Evolutionary conservation across 2,888 invertebrate genomes (phyloP).

Genomic region (Empis livida): DNA sequence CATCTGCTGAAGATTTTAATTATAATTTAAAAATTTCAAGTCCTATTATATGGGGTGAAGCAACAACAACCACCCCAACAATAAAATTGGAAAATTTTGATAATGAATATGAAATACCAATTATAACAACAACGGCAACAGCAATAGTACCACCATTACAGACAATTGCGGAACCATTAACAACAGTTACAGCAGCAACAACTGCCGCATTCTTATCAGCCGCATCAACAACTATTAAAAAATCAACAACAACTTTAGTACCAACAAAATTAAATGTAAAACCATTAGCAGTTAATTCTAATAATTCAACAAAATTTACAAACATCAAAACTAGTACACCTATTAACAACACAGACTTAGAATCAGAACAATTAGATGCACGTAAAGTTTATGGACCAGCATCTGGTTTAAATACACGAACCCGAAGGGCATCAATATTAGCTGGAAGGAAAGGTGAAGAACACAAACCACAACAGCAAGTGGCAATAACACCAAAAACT

Average conservation of each 20-base stretch:
- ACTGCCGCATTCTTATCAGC: not conserved
- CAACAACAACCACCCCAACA: constrained; percentile 8
- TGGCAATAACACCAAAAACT: not conserved
- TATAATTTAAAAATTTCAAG: constrained; percentile 34
- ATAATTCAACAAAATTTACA: not conserved
- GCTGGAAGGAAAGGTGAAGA: not conserved
- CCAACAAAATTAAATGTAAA: not conserved
- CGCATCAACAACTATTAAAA: not conserved
- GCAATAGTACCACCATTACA: constrained; percentile 16
- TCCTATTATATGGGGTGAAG: constrained; percentile 32
- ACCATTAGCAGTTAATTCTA: too few species aligned
- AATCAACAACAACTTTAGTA: not conserved
- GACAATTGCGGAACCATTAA: constrained; percentile 23
- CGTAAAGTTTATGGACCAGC: not conserved
- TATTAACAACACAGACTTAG: not conserved
- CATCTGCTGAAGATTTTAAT: constrained; percentile 18
- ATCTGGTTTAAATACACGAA: not conserved
- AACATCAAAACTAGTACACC: not conserved
- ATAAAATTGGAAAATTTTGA: constrained; percentile 28
- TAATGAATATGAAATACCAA: constrained; percentile 16
- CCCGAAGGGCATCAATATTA: not conserved
- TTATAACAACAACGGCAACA: constrained; percentile 6
- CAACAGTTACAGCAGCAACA: constrained; percentile 23
- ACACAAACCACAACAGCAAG: not conserved
- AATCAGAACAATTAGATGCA: not conserved